These are phyloP conservation scores for Bubo bubo DNA, from an alignment of 2,113 vertebrate species.

Conservation along the genomic window DNA sequence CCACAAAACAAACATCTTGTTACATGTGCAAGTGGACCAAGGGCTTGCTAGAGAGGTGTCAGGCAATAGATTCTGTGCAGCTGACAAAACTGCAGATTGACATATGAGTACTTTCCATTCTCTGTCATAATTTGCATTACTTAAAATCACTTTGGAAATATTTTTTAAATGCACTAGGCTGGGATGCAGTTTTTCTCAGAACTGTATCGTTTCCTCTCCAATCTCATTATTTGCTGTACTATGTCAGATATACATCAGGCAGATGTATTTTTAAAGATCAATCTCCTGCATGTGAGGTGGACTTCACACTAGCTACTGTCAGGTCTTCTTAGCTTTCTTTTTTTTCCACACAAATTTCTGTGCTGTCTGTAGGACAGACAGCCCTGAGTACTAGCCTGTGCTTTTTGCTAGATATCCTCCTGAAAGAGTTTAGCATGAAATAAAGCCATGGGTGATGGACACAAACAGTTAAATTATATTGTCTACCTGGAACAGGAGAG, in stretches of 20 bases:
- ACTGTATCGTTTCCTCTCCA: background rate
- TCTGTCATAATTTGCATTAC: background rate
- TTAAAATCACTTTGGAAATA: background rate
- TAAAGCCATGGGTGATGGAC: background rate
- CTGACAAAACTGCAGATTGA: background rate
- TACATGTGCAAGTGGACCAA: background rate
- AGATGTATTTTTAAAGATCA: background rate
- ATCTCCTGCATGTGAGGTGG: background rate
- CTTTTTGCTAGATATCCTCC: background rate
- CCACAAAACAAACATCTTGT: background rate
- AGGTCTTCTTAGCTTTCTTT: background rate
- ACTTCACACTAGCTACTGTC: background rate
- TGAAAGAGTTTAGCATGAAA: background rate
- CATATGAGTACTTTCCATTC: background rate
- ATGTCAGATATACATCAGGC: background rate
- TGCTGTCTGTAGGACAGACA: background rate
- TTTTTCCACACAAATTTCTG: background rate
- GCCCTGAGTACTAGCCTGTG: background rate
- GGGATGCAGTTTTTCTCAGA: background rate
- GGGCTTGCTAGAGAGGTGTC: background rate
- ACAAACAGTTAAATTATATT: constrained; percentile 29
- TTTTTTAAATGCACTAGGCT: background rate
- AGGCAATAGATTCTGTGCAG: background rate
- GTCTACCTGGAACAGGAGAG: constrained; percentile 4
- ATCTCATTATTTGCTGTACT: background rate